Percentiles rank a stretch among this genome's conserved stretches.
These are phyloP conservation scores for Lepilemur septentrionalis DNA, from an alignment of 2,797 vertebrate species.

Conservation along the genomic window DNA sequence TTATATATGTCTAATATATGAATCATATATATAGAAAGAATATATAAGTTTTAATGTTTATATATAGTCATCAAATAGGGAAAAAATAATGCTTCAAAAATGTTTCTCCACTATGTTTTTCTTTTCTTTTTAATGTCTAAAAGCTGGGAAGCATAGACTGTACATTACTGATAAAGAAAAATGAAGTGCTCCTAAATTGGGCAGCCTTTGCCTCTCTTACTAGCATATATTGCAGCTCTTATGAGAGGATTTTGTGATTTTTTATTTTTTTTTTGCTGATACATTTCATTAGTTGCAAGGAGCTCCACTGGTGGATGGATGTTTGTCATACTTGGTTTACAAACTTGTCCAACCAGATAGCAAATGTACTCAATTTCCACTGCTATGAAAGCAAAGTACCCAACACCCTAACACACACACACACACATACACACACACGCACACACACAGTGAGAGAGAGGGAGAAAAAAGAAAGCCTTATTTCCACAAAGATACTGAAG, in stretches of 20 bases:
- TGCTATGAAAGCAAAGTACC: background rate
- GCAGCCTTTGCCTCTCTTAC: background rate
- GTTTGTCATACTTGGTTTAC: background rate
- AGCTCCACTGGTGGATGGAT: background rate
- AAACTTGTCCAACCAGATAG: background rate
- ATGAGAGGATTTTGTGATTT: background rate
- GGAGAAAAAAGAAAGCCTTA: background rate
- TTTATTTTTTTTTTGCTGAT: background rate
- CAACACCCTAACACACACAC: background rate
- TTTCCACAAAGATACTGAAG: background rate
- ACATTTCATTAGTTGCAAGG: background rate
- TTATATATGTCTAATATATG: background rate
- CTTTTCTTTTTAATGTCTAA: background rate
- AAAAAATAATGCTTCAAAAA: background rate
- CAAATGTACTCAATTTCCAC: background rate
- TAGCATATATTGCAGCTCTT: background rate
- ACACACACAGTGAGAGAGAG: background rate
- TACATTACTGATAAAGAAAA: background rate
- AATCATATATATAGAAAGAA: background rate
- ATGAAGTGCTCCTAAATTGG: background rate
- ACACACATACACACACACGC: background rate
- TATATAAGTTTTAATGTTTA: background rate
- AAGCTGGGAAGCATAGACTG: background rate
- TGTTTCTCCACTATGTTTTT: background rate
- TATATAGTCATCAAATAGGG: background rate